phyloP scores from a whole-genome alignment of 2,888 invertebrate genomes.

The Troglohyphantes excavatus region DNA sequence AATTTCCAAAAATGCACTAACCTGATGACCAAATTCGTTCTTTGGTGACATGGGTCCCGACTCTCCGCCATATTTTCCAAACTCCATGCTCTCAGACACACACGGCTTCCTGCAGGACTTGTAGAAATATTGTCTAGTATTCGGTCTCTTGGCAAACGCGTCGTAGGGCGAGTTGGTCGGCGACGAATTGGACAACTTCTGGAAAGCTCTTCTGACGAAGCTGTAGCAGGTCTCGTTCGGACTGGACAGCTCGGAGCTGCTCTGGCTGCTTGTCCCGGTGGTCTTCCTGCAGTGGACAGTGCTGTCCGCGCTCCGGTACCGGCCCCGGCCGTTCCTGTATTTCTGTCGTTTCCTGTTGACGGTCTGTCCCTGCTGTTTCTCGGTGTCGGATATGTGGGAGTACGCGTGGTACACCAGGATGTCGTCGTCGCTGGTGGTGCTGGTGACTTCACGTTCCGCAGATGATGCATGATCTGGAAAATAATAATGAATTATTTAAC shows the following conservation, averaged over 20 bases:
- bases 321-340: conserved; percentile 76
- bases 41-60: conserved; percentile 23
- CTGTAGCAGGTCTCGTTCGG: conserved; percentile 97
- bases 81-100: conserved; percentile 78
- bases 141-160: conserved; percentile 7
- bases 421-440: conserved; percentile 85
- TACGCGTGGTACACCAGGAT: conserved; percentile 86
- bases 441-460: conserved; percentile 80
- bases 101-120: conserved; percentile 78
- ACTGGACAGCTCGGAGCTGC: conserved; percentile 93
- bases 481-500: too few species aligned
- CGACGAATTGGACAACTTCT: conserved; percentile 81
- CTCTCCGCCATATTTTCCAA: conserved; percentile 39
- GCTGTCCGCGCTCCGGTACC: conserved; percentile 61
- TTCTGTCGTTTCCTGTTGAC: conserved; percentile 66
- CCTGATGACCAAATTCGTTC: conserved; percentile 57
- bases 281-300: conserved; percentile 81
- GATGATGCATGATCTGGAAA: conserved; percentile 78
- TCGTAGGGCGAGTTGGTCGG: conserved; percentile 26
- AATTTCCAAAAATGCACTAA: too few species aligned
- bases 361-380: conserved; percentile 80
- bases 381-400: conserved; percentile 85
- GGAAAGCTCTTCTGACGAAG: conserved; percentile 93
- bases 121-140: conserved; percentile 76
- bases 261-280: conserved; percentile 84